Evolutionary conservation across 2,888 invertebrate species (phyloP), one percentile per base, ranked within the genome.

Genomic region (Tenthredo mesomela): DNA sequence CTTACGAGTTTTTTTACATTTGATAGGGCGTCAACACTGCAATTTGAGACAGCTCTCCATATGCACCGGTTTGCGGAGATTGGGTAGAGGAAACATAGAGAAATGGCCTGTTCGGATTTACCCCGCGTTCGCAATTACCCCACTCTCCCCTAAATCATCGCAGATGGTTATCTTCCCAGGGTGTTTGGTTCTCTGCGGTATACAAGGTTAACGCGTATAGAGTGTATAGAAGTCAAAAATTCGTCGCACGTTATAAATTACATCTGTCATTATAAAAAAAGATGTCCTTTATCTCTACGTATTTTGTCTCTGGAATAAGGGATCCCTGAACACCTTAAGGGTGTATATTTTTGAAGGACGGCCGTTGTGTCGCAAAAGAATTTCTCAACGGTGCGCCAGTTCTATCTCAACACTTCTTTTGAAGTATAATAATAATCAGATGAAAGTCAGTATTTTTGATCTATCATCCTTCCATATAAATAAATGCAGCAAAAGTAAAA

Each of bases 161-260:
- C 71, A 40, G 71, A 71, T 71, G 40, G 21, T 40, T 71, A 12
- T 71, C 1, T 71, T 71, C 71, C 12, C 71, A 71, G 40, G 71
- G 21, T 43, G 2, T 71, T 71, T 21, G 2, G 21, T n/a, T 12
- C 21, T 40, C 10, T 9, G 21, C 1, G 12, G 0, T n/a, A 0
- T n/a, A 5, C 10, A 40, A 43, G 71, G 43, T 73, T 73, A 21
- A 12, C 43, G 21, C n/a, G 43, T 10, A n/a, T 10, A n/a, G 12
- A 43, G 21, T 73, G 21, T 43, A 21, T 43, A 21, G 21, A 73
- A 73, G 71, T 25, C 37, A 1, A 73, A 43, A 73, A 73, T 43
- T 73, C 71, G 0, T 73, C 5, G 21, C 71, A 12, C 21, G 21
- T 73, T 40, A 73, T 43, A 43, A 73, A 73, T 43, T 29, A 67